Conservation (phyloP, 2,888 invertebrate species). For the Timandra comae region DNA sequence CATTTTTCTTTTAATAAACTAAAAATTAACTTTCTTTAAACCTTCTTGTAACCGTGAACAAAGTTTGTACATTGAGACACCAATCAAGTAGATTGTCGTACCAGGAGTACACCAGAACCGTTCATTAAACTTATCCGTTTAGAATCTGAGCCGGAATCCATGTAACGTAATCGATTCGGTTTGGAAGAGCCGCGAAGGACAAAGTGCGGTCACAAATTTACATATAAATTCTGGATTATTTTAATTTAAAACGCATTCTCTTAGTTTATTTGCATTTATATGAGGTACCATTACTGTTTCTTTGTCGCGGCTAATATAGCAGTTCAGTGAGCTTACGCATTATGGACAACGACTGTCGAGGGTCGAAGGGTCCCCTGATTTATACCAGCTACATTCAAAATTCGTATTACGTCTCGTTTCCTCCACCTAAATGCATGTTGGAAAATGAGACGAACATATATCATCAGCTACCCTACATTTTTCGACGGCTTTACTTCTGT, state of each 20-base stretch:
- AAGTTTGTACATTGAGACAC: conserved; percentile 40
- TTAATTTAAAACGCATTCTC: conserved; percentile 72
- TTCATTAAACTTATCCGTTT: conserved; percentile 67
- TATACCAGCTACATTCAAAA: conserved; percentile 21
- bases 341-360: conserved; percentile 29
- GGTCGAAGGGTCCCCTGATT: conserved; percentile 30
- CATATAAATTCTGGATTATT: conserved; percentile 74
- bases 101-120: conserved; percentile 56
- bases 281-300: conserved; percentile 61
- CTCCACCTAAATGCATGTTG: conserved; percentile 4
- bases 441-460: conserved; percentile 14
- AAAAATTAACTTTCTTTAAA: too few relatives aligned
- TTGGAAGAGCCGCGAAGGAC: conserved; percentile 68
- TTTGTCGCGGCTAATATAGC: conserved; percentile 61
- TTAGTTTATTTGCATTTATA: conserved; percentile 72
- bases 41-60: too few relatives aligned
- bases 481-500: conserved; percentile 17
- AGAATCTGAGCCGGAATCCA: conserved; percentile 60
- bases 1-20: too few relatives aligned
- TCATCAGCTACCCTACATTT: conserved; percentile 13
- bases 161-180: conserved; percentile 70
- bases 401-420: conserved; percentile 17
- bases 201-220: conserved; percentile 70
- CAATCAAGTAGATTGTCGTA: conserved; percentile 48
- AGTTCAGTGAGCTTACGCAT: conserved; percentile 55